These are phyloP conservation scores for Prietella phreatophila DNA, from an alignment of 2,113 vertebrate species.

Conservation along the genomic window DNA sequence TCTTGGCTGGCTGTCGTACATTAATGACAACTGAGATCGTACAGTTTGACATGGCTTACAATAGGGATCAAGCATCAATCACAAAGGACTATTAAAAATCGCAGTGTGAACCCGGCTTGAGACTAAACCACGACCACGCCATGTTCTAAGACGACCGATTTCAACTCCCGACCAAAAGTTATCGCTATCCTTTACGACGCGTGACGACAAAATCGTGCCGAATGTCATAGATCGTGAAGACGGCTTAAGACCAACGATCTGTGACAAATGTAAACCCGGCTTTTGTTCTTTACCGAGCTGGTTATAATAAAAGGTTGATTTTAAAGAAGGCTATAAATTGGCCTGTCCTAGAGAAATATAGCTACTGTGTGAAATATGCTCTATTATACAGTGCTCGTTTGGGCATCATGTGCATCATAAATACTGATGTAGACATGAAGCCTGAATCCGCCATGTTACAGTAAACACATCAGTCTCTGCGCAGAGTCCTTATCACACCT, in stretches of 20 bases:
- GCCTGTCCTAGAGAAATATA: neutral
- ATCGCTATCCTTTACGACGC: no score
- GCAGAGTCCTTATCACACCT: neutral
- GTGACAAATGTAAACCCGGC: neutral
- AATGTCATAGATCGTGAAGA: no score
- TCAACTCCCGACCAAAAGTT: no score
- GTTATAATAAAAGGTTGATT: neutral
- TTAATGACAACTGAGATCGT: no score
- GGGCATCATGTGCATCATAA: neutral
- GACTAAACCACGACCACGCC: neutral
- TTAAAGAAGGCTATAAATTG: neutral
- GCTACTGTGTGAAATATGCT: neutral
- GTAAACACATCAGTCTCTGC: neutral
- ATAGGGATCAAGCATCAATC: no score
- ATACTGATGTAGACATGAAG: neutral
- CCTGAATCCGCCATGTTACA: neutral
- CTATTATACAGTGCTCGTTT: neutral
- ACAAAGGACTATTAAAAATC: no score
- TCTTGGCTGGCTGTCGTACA: no score
- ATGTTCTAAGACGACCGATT: neutral
- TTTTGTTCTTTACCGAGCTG: neutral
- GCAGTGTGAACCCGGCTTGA: no score
- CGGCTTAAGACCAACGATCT: no score
- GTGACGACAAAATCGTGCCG: no score
- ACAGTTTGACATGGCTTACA: no score